Evolutionary conservation across 1,140 invertebrate species (phyloP).

Genomic region (Pentalonia nigronervosa): DNA sequence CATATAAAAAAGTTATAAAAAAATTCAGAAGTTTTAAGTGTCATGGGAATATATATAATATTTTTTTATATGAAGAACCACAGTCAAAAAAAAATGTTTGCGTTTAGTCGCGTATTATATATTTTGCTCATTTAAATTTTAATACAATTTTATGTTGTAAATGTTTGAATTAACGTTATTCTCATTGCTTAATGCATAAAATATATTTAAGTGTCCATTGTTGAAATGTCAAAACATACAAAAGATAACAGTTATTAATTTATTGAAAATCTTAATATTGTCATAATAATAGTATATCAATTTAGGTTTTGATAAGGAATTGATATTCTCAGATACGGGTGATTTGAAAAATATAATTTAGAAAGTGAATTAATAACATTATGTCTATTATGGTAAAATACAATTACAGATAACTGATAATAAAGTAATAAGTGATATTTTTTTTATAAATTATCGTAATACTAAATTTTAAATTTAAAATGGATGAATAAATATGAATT

Average conservation of each 20-base stretch:
- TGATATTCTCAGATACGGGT: neutral
- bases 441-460: neutral
- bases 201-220: neutral
- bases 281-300: neutral
- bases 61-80: neutral
- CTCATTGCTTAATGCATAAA: neutral
- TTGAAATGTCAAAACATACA: neutral
- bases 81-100: conserved; percentile 12
- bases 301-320: neutral
- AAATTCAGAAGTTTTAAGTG: conserved; percentile 25
- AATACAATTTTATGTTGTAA: neutral
- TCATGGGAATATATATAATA: neutral
- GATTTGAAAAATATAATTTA: neutral
- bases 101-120: neutral
- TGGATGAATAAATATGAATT: neutral
- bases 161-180: neutral
- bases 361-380: neutral
- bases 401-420: neutral
- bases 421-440: neutral
- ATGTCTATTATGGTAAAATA: too few relatives aligned
- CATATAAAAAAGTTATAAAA: conserved; percentile 24
- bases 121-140: neutral
- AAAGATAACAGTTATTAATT: neutral
- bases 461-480: neutral
- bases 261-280: neutral